Conservation (phyloP, 2,888 invertebrate species). For the Sesamia inferens region DNA sequence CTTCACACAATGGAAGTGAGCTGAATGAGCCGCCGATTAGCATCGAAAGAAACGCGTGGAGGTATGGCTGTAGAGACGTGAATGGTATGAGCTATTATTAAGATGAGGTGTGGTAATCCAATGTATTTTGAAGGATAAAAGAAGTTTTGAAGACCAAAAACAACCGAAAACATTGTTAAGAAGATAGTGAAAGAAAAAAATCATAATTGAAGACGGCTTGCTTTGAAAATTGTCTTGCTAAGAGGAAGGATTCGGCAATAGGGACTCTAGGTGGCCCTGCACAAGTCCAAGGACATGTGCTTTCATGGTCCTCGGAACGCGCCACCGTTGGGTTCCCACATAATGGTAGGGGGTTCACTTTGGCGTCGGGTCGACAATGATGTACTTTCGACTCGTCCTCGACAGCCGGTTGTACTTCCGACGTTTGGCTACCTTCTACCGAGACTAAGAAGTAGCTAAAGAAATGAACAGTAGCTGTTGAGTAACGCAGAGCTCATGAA, state of each 20-base stretch:
- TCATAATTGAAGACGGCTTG: no score
- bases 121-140: neutral
- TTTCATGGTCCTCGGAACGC: no score
- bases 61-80: constrained; percentile 43
- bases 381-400: no score
- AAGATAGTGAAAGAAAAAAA: no score
- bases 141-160: neutral
- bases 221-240: neutral
- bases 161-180: neutral
- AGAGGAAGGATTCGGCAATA: no score
- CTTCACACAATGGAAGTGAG: constrained; percentile 63
- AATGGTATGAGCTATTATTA: constrained; percentile 36
- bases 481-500: neutral
- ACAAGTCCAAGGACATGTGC: no score
- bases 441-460: neutral
- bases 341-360: no score
- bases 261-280: no score
- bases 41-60: constrained; percentile 52
- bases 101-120: constrained; percentile 15
- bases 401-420: no score
- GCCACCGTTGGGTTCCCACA: no score
- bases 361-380: no score
- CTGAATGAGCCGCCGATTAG: constrained; percentile 56
- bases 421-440: neutral
- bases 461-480: neutral